Percentiles rank a stretch among this genome's conserved stretches.
Evolutionary conservation across 2,888 invertebrate genomes (phyloP).

Genomic region (Euphydryas editha): DNA sequence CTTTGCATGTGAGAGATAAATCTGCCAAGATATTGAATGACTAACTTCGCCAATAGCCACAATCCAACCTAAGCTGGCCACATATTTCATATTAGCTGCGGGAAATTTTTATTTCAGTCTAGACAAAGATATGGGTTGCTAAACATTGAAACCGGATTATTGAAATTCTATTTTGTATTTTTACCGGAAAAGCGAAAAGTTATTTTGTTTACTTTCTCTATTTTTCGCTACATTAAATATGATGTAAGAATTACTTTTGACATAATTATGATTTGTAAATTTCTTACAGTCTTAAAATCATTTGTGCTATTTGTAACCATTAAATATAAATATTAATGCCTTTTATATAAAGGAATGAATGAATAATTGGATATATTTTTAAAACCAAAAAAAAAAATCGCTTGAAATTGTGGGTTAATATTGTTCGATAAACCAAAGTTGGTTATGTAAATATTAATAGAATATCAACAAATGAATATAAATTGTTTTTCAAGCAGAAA

Average conservation of each 20-base stretch:
- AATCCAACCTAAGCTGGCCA: constrained; percentile 61
- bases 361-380: too few species aligned
- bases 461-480: background rate
- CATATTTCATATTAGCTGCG: constrained; percentile 66
- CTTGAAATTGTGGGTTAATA: too few species aligned
- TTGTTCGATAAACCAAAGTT: background rate
- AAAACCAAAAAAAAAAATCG: too few species aligned
- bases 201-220: background rate
- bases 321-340: too few species aligned
- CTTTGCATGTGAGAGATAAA: background rate
- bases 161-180: constrained; percentile 46
- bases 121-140: constrained; percentile 59
- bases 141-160: constrained; percentile 43
- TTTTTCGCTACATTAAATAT: background rate
- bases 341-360: too few species aligned
- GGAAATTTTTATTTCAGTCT: constrained; percentile 71
- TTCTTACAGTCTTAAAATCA: too few species aligned
- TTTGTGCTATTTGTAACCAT: too few species aligned
- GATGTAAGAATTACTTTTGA: background rate
- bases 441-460: background rate
- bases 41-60: constrained; percentile 56
- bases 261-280: background rate
- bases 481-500: constrained; percentile 9
- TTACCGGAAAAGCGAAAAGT: background rate
- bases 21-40: constrained; percentile 49